phyloP scores from a whole-genome alignment of 2,797 vertebrate species.

The Ceyx erithaca region DNA sequence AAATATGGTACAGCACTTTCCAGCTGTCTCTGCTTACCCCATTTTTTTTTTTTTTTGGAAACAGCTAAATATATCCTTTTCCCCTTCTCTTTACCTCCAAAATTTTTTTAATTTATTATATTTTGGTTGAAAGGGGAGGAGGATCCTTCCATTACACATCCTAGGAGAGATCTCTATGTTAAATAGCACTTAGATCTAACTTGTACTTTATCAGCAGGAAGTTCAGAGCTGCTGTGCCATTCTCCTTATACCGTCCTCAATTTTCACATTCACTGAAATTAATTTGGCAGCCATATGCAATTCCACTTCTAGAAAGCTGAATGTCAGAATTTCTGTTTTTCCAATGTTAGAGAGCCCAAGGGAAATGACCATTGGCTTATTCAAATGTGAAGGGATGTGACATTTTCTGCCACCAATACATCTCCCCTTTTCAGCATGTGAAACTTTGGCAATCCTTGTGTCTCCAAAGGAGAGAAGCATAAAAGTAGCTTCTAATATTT shows the following conservation, averaged over 20 bases:
- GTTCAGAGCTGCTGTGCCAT: neutral
- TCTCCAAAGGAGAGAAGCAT: slow-evolving; percentile 31
- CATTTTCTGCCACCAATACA: slow-evolving; percentile 57
- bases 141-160: neutral
- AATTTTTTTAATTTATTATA: neutral
- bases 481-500: neutral
- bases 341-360: slow-evolving; percentile 28
- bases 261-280: slow-evolving; percentile 31
- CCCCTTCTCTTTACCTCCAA: neutral
- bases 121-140: neutral
- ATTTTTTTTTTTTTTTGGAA: neutral
- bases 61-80: neutral
- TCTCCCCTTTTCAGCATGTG: slow-evolving; percentile 35
- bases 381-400: slow-evolving; percentile 35
- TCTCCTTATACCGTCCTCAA: neutral
- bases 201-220: slow-evolving; percentile 25
- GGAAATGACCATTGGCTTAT: slow-evolving; percentile 33
- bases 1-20: neutral
- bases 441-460: slow-evolving; percentile 40
- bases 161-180: slow-evolving; percentile 11
- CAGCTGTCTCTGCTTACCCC: slow-evolving; percentile 24
- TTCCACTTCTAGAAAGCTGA: slow-evolving; percentile 47
- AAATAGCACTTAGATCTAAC: slow-evolving; percentile 36
- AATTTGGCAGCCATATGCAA: slow-evolving; percentile 59
- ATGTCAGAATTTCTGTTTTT: slow-evolving; percentile 70